Evolutionary conservation across 2,888 invertebrate species (phyloP).

Genomic region (Calliopum simillimum): DNA sequence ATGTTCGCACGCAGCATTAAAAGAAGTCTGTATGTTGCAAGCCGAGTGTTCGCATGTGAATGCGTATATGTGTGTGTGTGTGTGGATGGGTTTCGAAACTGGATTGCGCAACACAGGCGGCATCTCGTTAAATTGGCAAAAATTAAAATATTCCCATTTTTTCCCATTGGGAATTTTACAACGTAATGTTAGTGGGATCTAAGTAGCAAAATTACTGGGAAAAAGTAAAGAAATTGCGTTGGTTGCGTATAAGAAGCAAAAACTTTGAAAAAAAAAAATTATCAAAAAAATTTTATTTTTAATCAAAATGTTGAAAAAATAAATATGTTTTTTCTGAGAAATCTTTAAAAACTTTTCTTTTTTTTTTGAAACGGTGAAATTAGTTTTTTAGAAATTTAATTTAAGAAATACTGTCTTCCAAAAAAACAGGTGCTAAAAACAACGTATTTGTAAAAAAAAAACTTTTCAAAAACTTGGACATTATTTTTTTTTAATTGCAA

Average conservation of each 20-base stretch:
- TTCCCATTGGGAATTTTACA: not conserved
- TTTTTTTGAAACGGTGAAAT: too few species aligned
- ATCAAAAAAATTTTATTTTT: too few species aligned
- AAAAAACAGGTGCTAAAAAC: not conserved
- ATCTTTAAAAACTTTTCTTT: too few species aligned
- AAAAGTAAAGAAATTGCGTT: not conserved
- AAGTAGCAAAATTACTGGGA: slow-evolving; percentile 4
- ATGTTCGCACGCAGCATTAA: not conserved
- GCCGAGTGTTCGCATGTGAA: not conserved
- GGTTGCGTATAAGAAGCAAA: too few species aligned
- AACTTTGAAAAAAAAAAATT: too few species aligned
- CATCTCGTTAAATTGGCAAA: not conserved
- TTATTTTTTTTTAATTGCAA: too few species aligned
- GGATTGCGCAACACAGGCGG: slow-evolving; percentile 21
- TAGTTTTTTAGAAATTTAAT: not conserved
- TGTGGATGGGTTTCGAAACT: slow-evolving; percentile 24
- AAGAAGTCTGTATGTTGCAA: not conserved
- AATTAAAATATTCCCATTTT: slow-evolving; percentile 5
- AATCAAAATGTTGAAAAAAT: too few species aligned
- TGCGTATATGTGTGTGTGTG: not conserved
- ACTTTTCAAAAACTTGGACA: too few species aligned
- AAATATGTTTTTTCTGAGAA: too few species aligned
- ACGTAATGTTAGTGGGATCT: too few species aligned
- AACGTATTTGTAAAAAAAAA: too few species aligned
- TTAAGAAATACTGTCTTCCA: not conserved